phyloP scores from a whole-genome alignment of 2,888 invertebrate species.

The Sesia bembeciformis region DNA sequence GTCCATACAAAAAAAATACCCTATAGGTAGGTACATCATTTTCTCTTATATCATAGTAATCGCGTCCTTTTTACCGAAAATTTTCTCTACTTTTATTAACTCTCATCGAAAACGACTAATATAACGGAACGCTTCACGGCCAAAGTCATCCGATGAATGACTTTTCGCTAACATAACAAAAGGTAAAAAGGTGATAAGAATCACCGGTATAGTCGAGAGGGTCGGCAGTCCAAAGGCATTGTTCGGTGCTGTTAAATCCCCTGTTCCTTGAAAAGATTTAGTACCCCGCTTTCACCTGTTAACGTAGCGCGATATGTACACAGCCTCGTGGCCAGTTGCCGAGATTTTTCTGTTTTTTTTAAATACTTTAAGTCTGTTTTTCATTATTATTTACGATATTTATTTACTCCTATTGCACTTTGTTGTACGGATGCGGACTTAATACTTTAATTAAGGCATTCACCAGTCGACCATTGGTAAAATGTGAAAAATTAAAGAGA shows the following conservation, averaged over 20 bases:
- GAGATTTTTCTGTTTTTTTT: not conserved
- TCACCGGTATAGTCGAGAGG: constrained; percentile 7
- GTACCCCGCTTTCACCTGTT: not conserved
- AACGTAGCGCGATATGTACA: not conserved
- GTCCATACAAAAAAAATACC: not conserved
- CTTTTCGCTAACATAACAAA: constrained; percentile 17
- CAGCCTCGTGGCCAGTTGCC: not conserved
- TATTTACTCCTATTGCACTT: too few relatives aligned
- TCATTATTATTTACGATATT: too few relatives aligned
- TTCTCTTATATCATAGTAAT: not conserved
- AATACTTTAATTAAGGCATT: too few relatives aligned
- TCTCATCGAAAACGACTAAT: constrained; percentile 2
- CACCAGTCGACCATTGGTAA: too few relatives aligned
- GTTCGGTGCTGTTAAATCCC: constrained; percentile 20
- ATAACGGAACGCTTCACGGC: constrained; percentile 3
- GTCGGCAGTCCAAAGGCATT: constrained; percentile 13
- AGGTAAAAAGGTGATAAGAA: constrained; percentile 18
- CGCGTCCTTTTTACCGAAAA: not conserved
- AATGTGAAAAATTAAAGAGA: too few relatives aligned
- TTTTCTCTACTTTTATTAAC: not conserved
- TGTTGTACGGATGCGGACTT: too few relatives aligned
- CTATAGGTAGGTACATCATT: not conserved
- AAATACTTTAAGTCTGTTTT: too few relatives aligned
- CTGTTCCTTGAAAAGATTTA: constrained; percentile 5
- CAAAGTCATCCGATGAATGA: constrained; percentile 11